These are phyloP conservation scores for Echeneis naucrates DNA, from an alignment of 2,797 vertebrate genomes.

Conservation along the genomic window DNA sequence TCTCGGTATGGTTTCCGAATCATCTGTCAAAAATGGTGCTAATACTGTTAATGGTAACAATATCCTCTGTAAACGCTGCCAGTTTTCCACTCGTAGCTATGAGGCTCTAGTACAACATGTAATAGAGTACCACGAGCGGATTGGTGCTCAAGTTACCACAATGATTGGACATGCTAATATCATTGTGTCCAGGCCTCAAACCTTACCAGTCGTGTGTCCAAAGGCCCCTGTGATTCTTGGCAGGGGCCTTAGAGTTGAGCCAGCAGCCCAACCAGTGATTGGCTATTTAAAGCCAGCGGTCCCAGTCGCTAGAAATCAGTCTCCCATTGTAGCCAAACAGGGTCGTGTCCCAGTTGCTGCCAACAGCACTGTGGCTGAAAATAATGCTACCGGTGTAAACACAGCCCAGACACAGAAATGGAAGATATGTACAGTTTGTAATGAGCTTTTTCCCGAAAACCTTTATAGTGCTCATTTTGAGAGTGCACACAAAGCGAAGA, in stretches of 20 bases:
- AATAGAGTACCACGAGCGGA: conserved; percentile 96
- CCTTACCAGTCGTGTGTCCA: conserved; percentile 83
- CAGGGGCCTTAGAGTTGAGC: conserved; percentile 86
- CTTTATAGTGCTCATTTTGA: conserved; percentile 97
- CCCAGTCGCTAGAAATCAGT: conserved; percentile 84
- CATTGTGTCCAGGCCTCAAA: conserved; percentile 88
- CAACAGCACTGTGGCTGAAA: conserved; percentile 81
- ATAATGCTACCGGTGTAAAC: conserved; percentile 71
- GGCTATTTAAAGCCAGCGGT: conserved; percentile 91
- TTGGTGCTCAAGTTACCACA: conserved; percentile 97
- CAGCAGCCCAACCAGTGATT: conserved; percentile 89
- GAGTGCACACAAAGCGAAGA: conserved; percentile 97
- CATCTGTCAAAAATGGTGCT: conserved; percentile 86
- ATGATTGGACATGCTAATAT: conserved; percentile 98
- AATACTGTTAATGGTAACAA: conserved; percentile 87
- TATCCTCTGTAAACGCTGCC: conserved; percentile 97
- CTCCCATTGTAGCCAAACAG: conserved; percentile 79
- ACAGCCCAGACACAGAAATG: conserved; percentile 97
- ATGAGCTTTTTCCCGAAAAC: conserved; percentile 97
- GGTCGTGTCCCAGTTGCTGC: conserved; percentile 84
- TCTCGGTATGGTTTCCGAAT: conserved; percentile 91
- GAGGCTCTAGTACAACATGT: conserved; percentile 98
- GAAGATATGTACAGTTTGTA: conserved; percentile 99
- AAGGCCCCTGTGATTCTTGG: conserved; percentile 85
- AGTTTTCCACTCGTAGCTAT: conserved; percentile 95